Percentiles rank a stretch among this genome's conserved stretches.
Evolutionary conservation across 1,140 invertebrate species (phyloP).

Genomic region (Cataglyphis hispanica): DNA sequence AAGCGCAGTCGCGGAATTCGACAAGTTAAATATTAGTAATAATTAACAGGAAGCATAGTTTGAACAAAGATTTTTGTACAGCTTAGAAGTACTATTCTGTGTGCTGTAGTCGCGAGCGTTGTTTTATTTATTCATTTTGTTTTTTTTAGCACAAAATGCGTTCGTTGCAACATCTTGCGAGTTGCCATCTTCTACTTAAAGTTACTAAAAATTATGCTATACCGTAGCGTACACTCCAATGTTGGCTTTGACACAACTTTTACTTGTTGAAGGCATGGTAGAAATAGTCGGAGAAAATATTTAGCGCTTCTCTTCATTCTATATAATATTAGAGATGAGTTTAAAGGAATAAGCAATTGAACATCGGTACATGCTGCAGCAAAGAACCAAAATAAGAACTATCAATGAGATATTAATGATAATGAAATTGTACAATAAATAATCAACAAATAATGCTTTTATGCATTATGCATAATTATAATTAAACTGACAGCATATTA

Average conservation of each 20-base stretch:
- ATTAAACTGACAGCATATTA: slow-evolving; percentile 59
- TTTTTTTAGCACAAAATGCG: slow-evolving; percentile 74
- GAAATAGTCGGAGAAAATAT: slow-evolving; percentile 38
- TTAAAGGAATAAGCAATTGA: slow-evolving; percentile 45
- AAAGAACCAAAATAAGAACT: slow-evolving; percentile 72
- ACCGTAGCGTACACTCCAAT: slow-evolving; percentile 58
- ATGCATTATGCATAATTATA: slow-evolving; percentile 56
- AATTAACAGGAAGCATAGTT: slow-evolving; percentile 61
- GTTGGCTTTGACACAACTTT: slow-evolving; percentile 63
- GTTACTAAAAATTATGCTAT: slow-evolving; percentile 65
- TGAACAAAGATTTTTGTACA: slow-evolving; percentile 74
- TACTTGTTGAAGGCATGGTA: slow-evolving; percentile 56
- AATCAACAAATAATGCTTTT: slow-evolving; percentile 62
- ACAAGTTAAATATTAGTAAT: slow-evolving; percentile 68
- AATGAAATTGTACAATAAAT: slow-evolving; percentile 71
- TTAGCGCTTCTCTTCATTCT: slow-evolving; percentile 33
- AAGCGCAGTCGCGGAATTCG: slow-evolving; percentile 59
- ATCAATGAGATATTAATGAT: slow-evolving; percentile 73
- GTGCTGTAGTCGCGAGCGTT: slow-evolving; percentile 69
- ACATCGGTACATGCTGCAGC: slow-evolving; percentile 64
- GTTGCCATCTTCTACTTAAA: slow-evolving; percentile 71
- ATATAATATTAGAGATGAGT: slow-evolving; percentile 19
- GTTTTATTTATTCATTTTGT: slow-evolving; percentile 41
- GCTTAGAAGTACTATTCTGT: slow-evolving; percentile 70
- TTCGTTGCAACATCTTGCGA: slow-evolving; percentile 56